phyloP scores from a whole-genome alignment of 53 echinoderm and acorn worm genomes.

The Hippasteria phrygiana region DNA sequence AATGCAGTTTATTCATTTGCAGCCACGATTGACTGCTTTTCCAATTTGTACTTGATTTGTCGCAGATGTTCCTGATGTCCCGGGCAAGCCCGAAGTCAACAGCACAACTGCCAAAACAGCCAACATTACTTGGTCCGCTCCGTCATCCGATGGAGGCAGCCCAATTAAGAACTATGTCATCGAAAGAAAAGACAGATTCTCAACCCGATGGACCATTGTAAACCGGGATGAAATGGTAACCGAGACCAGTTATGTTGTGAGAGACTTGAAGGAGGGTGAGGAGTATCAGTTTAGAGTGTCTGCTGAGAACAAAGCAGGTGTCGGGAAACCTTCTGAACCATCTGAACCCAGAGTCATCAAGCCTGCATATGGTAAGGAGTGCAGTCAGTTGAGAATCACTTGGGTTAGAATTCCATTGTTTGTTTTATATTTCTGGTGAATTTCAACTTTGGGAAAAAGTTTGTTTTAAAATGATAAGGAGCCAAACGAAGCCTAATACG shows the following conservation, averaged over 20 bases:
- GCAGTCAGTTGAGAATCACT: neutral
- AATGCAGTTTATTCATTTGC: neutral
- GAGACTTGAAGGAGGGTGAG: slow-evolving; percentile 74
- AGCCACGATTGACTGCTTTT: neutral
- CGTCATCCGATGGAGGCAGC: slow-evolving; percentile 92
- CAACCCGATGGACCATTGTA: slow-evolving; percentile 78
- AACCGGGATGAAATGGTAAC: slow-evolving; percentile 74
- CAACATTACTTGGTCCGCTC: slow-evolving; percentile 83
- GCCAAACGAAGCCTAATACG: no score
- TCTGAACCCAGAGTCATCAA: slow-evolving; percentile 80
- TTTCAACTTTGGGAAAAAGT: no score
- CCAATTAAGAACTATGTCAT: slow-evolving; percentile 87
- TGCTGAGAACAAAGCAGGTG: slow-evolving; percentile 89
- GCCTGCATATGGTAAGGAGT: slow-evolving; percentile 87
- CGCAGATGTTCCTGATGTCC: slow-evolving; percentile 95
- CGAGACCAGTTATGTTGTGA: slow-evolving; percentile 66
- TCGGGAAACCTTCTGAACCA: slow-evolving; percentile 83
- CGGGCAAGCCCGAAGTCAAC: slow-evolving; percentile 82
- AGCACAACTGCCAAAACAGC: slow-evolving; percentile 75
- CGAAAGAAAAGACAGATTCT: slow-evolving; percentile 88
- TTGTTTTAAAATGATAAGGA: no score
- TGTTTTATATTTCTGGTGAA: no score
- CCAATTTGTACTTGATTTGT: neutral
- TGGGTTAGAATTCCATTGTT: neutral
- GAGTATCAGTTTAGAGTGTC: slow-evolving; percentile 80